Percentiles rank a stretch among this genome's conserved stretches.
These are phyloP conservation scores for Anthopleura sola DNA, from an alignment of 64 coral and sea anemone species.

Conservation along the genomic window DNA sequence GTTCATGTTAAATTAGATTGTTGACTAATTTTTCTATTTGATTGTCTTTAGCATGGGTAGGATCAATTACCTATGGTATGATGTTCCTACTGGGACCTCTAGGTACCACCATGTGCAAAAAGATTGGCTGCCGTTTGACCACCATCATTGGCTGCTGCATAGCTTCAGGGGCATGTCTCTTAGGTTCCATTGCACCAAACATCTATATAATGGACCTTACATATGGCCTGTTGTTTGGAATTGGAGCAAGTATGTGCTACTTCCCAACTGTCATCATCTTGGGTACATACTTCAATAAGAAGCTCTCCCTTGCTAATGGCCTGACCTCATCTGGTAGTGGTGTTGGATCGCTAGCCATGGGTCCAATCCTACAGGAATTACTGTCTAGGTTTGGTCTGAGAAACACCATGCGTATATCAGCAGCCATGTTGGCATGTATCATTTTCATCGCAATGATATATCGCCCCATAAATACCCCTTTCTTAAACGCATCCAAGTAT, in stretches of 20 bases:
- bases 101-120: conserved; percentile 80
- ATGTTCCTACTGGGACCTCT: conserved; percentile 95
- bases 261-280: conserved; percentile 84
- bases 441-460: conserved; percentile 57
- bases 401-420: conserved; percentile 95
- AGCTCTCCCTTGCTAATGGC: conserved; percentile 93
- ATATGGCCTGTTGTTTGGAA: conserved; percentile 86
- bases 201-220: conserved; percentile 92
- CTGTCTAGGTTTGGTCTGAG: conserved; percentile 70
- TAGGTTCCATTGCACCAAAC: conserved; percentile 65
- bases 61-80: conserved; percentile 95
- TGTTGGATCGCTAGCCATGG: conserved; percentile 88
- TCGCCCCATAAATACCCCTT: conserved; percentile 89
- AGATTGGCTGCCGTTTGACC: conserved; percentile 71
- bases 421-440: conserved; percentile 68
- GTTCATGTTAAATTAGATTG: no score
- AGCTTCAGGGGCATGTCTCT: conserved; percentile 68
- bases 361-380: conserved; percentile 81
- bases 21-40: not conserved
- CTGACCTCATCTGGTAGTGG: conserved; percentile 96
- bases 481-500: conserved; percentile 43
- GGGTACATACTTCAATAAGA: conserved; percentile 85
- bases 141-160: conserved; percentile 84
- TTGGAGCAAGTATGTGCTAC: conserved; percentile 98
- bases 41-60: conserved; percentile 74